Evolutionary conservation across 1,140 invertebrate genomes (phyloP), one percentile per base, ranked within the genome.

Genomic region (Drosophila sp.): DNA sequence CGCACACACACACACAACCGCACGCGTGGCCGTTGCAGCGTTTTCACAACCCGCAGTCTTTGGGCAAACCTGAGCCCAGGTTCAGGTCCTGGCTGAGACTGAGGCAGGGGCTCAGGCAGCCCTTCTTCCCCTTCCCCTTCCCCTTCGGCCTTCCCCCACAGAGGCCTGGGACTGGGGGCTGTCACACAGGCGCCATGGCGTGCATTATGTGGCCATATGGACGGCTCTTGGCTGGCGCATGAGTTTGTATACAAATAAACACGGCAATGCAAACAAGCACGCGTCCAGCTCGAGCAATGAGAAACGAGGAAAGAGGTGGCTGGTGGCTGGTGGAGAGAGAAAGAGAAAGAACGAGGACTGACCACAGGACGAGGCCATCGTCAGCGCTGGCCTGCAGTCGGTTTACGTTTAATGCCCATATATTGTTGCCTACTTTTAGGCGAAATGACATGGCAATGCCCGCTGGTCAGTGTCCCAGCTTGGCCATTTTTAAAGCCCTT

Each of bases 341-440:
- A 21, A 21, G 21, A 4, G 21, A 4, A 21, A 4, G 36, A 6
- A 38, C 36, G 36, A 13, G 36, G 36, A 0, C 36, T 34, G 29
- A 43, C 53, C 34, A 43, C 69, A 72, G 62, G 40, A 57, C 38
- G 43, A 63, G 66, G 25, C 67, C 34, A 29, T 41, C 34, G 53
- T 53, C 69, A 41, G 58, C 51, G 45, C 53, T 64, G 69, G 76
- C 76, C 80, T 77, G 83, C 82, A 89, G 79, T 89, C 76, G 83
- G 79, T 77, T 89, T 89, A 77, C 83, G 83, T 89, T 89, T 89
- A 89, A 89, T 89, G 80, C 80, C 73, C 79, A 89, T 83, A 86
- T 86, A 81, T 83, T 84, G 83, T 89, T 89, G 83, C 83, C 83
- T 89, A 89, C 83, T 89, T 89, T 89, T 81, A 76, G 73, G 72